Conservation (phyloP, 2,113 vertebrate genomes). For the Clupea harengus region DNA sequence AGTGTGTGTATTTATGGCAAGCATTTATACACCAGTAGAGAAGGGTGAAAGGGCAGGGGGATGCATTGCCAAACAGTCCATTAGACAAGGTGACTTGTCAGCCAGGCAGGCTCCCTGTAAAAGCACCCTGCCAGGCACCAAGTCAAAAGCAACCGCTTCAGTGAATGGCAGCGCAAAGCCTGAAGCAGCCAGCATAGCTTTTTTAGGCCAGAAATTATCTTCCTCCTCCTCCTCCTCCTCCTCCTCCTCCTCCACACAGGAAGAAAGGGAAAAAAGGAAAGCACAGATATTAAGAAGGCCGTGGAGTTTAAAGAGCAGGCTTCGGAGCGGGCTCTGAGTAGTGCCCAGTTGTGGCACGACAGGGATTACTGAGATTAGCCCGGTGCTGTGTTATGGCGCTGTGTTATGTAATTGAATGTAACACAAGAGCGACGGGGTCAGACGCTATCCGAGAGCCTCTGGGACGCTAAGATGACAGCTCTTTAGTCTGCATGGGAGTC, state of each 20-base stretch:
- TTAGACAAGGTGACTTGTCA: conserved; percentile 10
- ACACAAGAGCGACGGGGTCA: conserved; percentile 23
- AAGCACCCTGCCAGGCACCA: not conserved
- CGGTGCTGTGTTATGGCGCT: conserved; percentile 35
- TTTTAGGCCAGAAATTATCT: not conserved
- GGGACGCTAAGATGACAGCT: not conserved
- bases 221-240: not conserved
- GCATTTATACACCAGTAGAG: not conserved
- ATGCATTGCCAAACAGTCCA: conserved; percentile 1
- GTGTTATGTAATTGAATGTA: conserved; percentile 46
- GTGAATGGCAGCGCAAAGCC: not conserved
- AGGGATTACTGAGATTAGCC: conserved; percentile 52
- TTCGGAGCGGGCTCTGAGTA: conserved; percentile 30
- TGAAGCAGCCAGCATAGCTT: not conserved
- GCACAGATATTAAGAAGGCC: conserved; percentile 10
- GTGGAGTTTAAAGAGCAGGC: conserved; percentile 27
- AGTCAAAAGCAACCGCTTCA: not conserved
- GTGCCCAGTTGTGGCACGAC: conserved; percentile 41
- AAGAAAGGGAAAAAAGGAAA: conserved; percentile 25
- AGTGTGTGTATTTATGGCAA: conserved; percentile 8
- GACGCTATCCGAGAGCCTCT: not conserved
- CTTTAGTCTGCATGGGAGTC: not conserved
- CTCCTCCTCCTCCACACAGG: not conserved
- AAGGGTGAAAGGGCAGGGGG: not conserved
- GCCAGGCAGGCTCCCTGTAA: not conserved